A percentile compares a stretch with the other conserved stretches of the same genome.
These are phyloP conservation scores for Clepsis dumicolana DNA, from an alignment of 2,888 invertebrate genomes.

Conservation along the genomic window DNA sequence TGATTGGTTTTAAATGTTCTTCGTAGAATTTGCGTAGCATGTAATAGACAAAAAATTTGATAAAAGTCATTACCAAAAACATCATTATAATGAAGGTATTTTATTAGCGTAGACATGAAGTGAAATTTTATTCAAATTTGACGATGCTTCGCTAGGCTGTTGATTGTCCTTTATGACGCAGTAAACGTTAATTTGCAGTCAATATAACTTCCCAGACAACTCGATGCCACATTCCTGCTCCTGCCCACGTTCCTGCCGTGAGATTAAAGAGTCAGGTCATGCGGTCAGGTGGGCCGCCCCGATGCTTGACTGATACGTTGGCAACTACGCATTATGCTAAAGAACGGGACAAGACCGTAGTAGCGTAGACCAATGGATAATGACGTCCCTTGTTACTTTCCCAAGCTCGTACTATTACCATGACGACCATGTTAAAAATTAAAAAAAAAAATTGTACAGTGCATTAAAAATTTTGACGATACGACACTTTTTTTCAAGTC, in stretches of 20 bases:
- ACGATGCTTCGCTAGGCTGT: background rate
- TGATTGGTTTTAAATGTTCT: slow-evolving; percentile 14
- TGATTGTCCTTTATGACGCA: slow-evolving; percentile 17
- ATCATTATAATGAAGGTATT: background rate
- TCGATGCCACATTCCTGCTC: slow-evolving; percentile 8
- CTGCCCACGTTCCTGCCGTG: slow-evolving; percentile 5
- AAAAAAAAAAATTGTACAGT: background rate
- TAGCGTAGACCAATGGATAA: background rate
- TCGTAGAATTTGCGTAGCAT: background rate
- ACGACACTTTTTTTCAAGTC: too few species aligned
- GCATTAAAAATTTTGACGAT: background rate
- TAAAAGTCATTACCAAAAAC: background rate
- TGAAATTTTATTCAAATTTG: slow-evolving; percentile 3
- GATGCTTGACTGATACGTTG: slow-evolving; percentile 58
- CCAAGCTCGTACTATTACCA: background rate
- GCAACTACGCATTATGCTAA: slow-evolving; percentile 55
- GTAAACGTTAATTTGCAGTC: slow-evolving; percentile 16
- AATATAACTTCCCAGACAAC: slow-evolving; percentile 17
- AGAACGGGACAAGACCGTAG: slow-evolving; percentile 40
- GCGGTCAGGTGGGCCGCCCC: slow-evolving; percentile 50
- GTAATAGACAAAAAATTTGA: background rate
- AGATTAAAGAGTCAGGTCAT: slow-evolving; percentile 49
- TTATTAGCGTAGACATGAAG: background rate
- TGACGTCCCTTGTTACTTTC: background rate
- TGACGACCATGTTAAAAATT: too few species aligned